Base-by-base conservation (phyloP, 2,888 invertebrate species). In the Stenodema calcarata region DNA sequence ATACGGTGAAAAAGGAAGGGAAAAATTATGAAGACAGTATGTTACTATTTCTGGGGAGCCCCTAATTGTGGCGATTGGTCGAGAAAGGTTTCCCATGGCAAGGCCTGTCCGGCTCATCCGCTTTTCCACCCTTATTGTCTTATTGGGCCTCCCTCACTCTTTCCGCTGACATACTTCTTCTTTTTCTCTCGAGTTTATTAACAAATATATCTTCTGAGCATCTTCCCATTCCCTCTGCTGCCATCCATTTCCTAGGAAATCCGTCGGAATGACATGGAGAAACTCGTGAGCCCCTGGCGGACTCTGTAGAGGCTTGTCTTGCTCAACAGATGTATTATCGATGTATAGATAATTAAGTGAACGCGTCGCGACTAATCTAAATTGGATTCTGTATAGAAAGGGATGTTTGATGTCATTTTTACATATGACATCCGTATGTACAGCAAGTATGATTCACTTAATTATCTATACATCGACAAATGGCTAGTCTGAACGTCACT, bases 61-160 rank as follows among this genome's bases (percentile, higher is more conserved):
- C 69, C 69, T 82, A 82, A 82, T 82, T 82, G 82, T 41, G 69
- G 62, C 82, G 82, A 82, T 82, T 82, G 82, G 82, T 30, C 27
- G 69, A 82, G 35, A 54, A 82, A 35, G 62, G 69, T 35, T 82
- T 82, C 69, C 82, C 62, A 30, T 82, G 69, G 78, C 78, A 44
- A 42, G 78, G 42, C 82, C 82, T 82, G 82, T 82, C 82, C 69
- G 41, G 82, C 69, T 82, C 82, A 69, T 82, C 82, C 82, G 80
- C 82, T 82, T 82, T 79, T 41, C 78, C 41, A 1, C 44, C 78
- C 78, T 44, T 78, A 78, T 78, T 78, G 78, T 78, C 78, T 78
- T 78, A 78, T 78, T 78, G 78, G 78, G 27, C 41, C 27, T 41
- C 27, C 78, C 44, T 78, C 41, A 12, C 78, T 78, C 78, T 27